These are phyloP conservation scores for Philereme vetulata DNA, from an alignment of 2,888 invertebrate genomes.

Conservation along the genomic window DNA sequence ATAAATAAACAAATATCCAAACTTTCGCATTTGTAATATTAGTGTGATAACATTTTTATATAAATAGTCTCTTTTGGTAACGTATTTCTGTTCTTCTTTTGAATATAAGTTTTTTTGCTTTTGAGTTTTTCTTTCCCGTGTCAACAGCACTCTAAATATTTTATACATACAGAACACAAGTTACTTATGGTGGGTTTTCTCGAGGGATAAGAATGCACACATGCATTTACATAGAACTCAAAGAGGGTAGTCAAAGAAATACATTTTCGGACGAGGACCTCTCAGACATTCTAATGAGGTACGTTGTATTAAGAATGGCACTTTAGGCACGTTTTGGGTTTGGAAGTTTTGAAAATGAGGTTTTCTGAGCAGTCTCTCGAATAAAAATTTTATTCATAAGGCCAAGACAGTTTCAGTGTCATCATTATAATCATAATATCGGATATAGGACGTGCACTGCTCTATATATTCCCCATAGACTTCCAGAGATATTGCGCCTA, in stretches of 20 bases:
- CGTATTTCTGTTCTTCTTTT: background rate
- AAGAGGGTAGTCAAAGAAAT: slow-evolving; percentile 59
- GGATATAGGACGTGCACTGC: no score
- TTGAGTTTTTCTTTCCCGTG: slow-evolving; percentile 14
- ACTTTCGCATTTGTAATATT: no score
- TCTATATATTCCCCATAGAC: no score
- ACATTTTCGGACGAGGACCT: slow-evolving; percentile 60
- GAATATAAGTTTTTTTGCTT: background rate
- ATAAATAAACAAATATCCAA: no score
- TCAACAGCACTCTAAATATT: slow-evolving; percentile 28
- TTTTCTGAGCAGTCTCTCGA: slow-evolving; percentile 5
- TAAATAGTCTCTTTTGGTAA: no score
- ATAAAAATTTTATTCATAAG: background rate
- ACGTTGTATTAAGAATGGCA: slow-evolving; percentile 53
- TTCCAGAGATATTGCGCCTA: no score
- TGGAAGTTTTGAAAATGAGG: slow-evolving; percentile 18
- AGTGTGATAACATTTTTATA: no score
- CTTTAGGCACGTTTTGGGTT: slow-evolving; percentile 36
- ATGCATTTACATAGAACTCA: slow-evolving; percentile 59
- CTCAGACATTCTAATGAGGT: slow-evolving; percentile 73
- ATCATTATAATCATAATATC: no score
- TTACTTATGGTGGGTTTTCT: slow-evolving; percentile 30
- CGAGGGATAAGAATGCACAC: slow-evolving; percentile 48
- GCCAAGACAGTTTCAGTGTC: background rate
- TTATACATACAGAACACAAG: slow-evolving; percentile 36